Evolutionary conservation across 2,888 invertebrate species (phyloP).

Genomic region (Polydesmus complanatus): DNA sequence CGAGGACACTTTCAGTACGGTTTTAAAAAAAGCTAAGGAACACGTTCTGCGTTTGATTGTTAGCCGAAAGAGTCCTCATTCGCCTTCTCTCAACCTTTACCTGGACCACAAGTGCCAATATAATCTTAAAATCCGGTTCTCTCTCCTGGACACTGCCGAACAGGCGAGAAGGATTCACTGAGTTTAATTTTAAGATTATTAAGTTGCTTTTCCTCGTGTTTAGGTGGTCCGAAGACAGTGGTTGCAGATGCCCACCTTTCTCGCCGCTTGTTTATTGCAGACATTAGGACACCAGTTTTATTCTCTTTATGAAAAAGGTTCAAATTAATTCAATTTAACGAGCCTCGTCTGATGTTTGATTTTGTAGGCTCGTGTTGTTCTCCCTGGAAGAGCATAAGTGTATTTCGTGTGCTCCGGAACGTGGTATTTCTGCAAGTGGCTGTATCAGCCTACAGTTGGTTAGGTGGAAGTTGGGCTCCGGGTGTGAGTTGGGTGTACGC

Average conservation of each 20-base stretch:
- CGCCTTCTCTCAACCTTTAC: background rate
- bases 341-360: too few relatives aligned
- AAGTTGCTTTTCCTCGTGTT: background rate
- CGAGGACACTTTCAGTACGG: slow-evolving; percentile 3
- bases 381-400: background rate
- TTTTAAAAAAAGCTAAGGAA: background rate
- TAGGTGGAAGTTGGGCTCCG: background rate
- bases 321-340: background rate
- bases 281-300: background rate
- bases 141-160: slow-evolving; percentile 8
- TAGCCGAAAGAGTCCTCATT: background rate
- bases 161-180: background rate
- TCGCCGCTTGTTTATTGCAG: background rate
- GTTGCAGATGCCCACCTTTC: background rate
- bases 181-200: background rate
- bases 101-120: background rate
- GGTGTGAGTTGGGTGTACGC: background rate
- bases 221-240: background rate
- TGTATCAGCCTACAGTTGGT: background rate
- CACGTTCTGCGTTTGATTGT: background rate
- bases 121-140: background rate
- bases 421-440: background rate
- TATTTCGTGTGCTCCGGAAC: background rate
- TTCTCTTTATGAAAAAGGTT: background rate
- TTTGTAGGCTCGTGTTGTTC: background rate